A percentile compares a stretch with the other conserved stretches of the same genome.
Conservation (phyloP, 2,113 vertebrate species). For the Recurvirostra avosetta region DNA sequence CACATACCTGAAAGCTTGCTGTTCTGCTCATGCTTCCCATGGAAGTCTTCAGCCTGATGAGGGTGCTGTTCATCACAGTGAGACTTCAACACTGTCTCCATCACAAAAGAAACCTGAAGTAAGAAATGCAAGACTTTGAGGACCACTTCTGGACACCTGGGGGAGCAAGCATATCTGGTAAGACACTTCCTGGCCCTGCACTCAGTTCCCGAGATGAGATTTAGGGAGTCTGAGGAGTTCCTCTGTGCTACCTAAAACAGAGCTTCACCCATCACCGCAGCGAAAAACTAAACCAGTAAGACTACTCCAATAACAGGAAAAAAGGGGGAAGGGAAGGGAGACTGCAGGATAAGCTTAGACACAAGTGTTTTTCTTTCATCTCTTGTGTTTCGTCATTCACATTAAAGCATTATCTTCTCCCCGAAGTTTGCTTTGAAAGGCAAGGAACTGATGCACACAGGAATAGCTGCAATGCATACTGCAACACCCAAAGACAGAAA, state of each 20-base stretch:
- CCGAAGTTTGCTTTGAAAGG: not conserved
- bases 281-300: not conserved
- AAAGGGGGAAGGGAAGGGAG: not conserved
- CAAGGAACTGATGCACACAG: not conserved
- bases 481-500: not conserved
- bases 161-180: not conserved
- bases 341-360: not conserved
- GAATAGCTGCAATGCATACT: not conserved
- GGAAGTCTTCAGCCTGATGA: conserved; percentile 53
- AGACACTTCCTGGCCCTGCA: not conserved
- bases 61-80: conserved; percentile 57
- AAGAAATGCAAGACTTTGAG: not conserved
- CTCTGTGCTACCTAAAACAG: not conserved
- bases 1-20: conserved; percentile 67
- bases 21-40: conserved; percentile 54
- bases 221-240: not conserved
- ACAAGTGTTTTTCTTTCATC: not conserved
- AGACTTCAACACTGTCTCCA: conserved; percentile 54
- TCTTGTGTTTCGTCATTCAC: not conserved
- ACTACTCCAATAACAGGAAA: not conserved
- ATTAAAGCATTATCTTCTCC: not conserved
- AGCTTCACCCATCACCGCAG: not conserved
- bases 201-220: not conserved
- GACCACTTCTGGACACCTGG: not conserved
- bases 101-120: not conserved